Conservation (phyloP, 2,888 invertebrate genomes). For the Diaphora mendica region DNA sequence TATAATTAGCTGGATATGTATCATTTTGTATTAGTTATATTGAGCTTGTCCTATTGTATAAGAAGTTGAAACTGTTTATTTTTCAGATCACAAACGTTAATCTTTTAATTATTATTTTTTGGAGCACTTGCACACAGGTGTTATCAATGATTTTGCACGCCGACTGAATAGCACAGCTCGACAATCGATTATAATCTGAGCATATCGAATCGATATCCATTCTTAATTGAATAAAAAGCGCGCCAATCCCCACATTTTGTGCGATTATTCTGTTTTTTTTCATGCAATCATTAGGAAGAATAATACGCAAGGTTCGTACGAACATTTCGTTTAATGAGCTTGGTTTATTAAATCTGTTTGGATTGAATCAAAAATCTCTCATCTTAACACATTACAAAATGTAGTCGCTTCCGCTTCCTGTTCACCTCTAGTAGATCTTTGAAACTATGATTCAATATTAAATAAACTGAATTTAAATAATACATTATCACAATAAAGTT, state of each 20-base stretch:
- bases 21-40: conserved; percentile 26
- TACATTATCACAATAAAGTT: too few species aligned
- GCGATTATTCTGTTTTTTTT: conserved; percentile 29
- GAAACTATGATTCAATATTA: too few species aligned
- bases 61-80: conserved; percentile 1
- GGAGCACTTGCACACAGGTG: conserved; percentile 43
- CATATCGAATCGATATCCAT: conserved; percentile 58
- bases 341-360: too few species aligned
- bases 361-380: too few species aligned
- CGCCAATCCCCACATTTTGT: conserved; percentile 26
- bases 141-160: conserved; percentile 65
- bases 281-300: conserved; percentile 16
- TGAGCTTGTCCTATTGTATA: neutral
- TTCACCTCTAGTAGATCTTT: too few species aligned
- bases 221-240: conserved; percentile 48
- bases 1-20: conserved; percentile 19
- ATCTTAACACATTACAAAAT: too few species aligned
- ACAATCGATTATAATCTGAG: conserved; percentile 59
- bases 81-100: neutral
- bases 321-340: too few species aligned
- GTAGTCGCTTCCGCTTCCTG: too few species aligned
- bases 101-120: conserved; percentile 21
- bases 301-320: conserved; percentile 3
- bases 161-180: conserved; percentile 54
- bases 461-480: too few species aligned